Evolutionary conservation across 2,797 vertebrate species (phyloP), one percentile per base, ranked within the genome.

Genomic region (Sebastes kiyomatsui): DNA sequence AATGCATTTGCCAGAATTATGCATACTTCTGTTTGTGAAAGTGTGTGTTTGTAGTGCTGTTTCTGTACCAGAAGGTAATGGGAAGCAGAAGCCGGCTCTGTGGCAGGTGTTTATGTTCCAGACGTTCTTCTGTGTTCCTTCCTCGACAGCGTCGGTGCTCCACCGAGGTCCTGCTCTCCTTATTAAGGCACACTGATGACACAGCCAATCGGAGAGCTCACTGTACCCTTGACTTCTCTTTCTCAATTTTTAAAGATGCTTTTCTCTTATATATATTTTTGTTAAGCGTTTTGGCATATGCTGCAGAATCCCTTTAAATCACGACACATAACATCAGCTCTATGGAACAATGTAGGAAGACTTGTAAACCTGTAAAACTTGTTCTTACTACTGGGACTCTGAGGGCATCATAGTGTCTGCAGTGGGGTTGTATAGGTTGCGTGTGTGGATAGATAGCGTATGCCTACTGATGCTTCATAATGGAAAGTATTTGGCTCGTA

Each of bases 81-180:
- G 79, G 89, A 93, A 91, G 80, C 91, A 90, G 92, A 70, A 90
- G 82, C 82, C 33, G 72, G 58, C 78, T 79, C 35, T 58, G 85
- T 91, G 93, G 91, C 90, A 93, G 92, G 92, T 94, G 96, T 96
- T 95, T 96, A 95, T 91, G 80, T 93, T 94, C 90, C 83, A 88
- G 72, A 89, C 87, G 80, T 93, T 95, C 87, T 69, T 89, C 86
- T 69, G 71, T 75, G 80, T 74, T 93, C 72, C 84, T 75, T 84
- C 79, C 60, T 87, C 72, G 18, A 73, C 73, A 70, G 71, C 6
- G 71, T 81, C 84, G 81, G 74, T 42, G 73, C 67, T 87, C 67
- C 67, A 20, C 80, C 7, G 81, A 87, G 75, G 60, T 65, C 65
- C 84, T 62, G 85, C 90, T 93, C 79, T 95, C 95, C 95, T 95